Base-by-base conservation (phyloP, 2,113 vertebrate species). In the Coryphaenoides rupestris region DNA sequence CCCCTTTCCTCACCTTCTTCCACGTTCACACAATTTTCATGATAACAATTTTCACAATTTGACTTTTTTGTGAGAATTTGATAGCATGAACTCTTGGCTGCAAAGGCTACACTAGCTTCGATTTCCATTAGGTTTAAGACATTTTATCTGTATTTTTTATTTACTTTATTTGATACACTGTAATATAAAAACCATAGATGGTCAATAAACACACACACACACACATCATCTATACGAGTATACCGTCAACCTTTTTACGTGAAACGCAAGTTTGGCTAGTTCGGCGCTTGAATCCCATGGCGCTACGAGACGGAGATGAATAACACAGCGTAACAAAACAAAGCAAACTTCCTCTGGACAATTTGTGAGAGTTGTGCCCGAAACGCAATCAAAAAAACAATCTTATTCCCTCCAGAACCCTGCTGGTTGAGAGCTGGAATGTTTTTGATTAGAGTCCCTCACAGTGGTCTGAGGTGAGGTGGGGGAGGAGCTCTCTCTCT, bases 391-490 rank as follows among this genome's bases (percentile, higher is more conserved):
- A 46, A 9, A 66, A 9, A 66, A 52, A 61, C 76, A 80, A 79
- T 80, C 69, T 33, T 55, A 65, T 58, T 66, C 57, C 64, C 72
- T 71, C 68, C 26, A 66, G 70, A 49, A 50, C 65, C 58, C 60
- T 55, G 55, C n/a, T n/a, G n/a, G n/a, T n/a, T n/a, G n/a, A n/a
- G n/a, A n/a, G 16, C 57, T 60, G 66, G 71, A 81, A 50, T 81
- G 79, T 76, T 85, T 88, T 76, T 55, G 67, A 84, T 88, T 86
- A 83, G 68, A 72, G 73, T 54, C 53, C 67, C 63, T 70, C 63
- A 70, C 74, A 62, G 63, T 69, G 63, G 55, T 71, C 75, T 59
- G 24, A 58, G 52, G 67, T 74, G 65, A 62, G 58, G 56, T 21
- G 59, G 55, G 59, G 62, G 50, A n/a, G n/a, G n/a, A n/a, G 16